A percentile compares a stretch with the other conserved stretches of the same genome.
Conservation (phyloP, 2,113 vertebrate species). For the Petroica traversi region DNA sequence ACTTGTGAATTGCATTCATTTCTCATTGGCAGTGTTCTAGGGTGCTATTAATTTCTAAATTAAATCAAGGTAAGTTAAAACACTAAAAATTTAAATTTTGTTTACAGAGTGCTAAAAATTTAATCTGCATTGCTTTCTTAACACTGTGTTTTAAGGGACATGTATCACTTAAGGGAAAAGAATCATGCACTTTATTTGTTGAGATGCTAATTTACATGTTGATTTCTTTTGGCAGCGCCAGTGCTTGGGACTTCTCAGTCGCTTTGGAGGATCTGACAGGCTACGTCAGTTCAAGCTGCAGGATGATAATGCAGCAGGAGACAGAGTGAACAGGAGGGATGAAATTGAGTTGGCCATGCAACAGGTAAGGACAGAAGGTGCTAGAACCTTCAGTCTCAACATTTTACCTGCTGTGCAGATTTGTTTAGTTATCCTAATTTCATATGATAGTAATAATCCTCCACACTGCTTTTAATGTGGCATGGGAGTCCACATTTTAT, state of each 20-base stretch:
- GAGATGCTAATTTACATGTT: neutral
- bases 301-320: conserved; percentile 79
- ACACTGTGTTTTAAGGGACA: neutral
- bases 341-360: conserved; percentile 92
- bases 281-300: conserved; percentile 87
- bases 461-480: neutral
- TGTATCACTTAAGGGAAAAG: neutral
- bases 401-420: neutral
- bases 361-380: conserved; percentile 76
- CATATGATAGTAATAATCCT: neutral
- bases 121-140: neutral
- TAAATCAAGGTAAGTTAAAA: neutral
- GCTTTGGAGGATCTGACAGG: conserved; percentile 89
- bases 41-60: neutral
- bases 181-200: neutral
- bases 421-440: neutral
- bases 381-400: neutral
- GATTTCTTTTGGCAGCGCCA: conserved; percentile 78
- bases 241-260: conserved; percentile 86
- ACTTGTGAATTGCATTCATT: neutral
- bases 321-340: conserved; percentile 84
- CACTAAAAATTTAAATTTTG: neutral
- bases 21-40: neutral
- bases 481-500: neutral
- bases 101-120: neutral